Percentiles rank a stretch among this genome's conserved stretches.
phyloP scores from a whole-genome alignment of 2,113 vertebrate genomes.

The Anthoscopus minutus region DNA sequence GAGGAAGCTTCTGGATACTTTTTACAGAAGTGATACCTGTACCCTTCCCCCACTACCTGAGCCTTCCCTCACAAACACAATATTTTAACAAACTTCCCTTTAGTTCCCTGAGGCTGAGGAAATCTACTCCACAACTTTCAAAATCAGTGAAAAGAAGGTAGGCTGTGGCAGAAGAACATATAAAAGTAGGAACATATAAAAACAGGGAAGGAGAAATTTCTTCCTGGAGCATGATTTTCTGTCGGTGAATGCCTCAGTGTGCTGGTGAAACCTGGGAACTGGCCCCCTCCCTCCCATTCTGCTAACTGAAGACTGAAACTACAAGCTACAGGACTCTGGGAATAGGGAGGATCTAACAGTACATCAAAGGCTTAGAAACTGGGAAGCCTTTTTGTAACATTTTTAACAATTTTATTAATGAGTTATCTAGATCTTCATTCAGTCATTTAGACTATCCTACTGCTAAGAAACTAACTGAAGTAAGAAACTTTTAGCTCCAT shows the following conservation, averaged over 20 bases:
- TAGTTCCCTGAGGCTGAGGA: not conserved
- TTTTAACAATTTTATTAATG: not conserved
- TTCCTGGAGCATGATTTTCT: not conserved
- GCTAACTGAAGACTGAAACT: not conserved
- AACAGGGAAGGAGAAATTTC: not conserved
- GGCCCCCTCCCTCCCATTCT: not conserved
- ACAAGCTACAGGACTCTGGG: not conserved
- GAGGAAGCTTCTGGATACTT: not conserved
- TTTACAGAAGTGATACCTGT: not conserved
- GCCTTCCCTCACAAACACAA: not conserved
- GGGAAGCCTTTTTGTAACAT: not conserved
- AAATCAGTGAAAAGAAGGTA: not conserved
- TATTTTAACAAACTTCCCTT: not conserved
- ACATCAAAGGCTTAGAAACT: not conserved
- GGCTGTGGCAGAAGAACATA: rapidly evolving
- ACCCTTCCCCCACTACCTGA: not conserved
- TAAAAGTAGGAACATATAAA: not conserved
- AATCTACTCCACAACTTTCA: not conserved
- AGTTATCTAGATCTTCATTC: not conserved
- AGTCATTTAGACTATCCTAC: not conserved
- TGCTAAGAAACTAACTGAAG: not conserved
- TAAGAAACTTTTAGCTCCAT: rapidly evolving
- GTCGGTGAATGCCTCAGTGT: not conserved
- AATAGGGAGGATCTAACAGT: not conserved
- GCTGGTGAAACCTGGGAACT: not conserved